Conservation (phyloP, 2,888 invertebrate genomes). For the Acronicta leporina region DNA sequence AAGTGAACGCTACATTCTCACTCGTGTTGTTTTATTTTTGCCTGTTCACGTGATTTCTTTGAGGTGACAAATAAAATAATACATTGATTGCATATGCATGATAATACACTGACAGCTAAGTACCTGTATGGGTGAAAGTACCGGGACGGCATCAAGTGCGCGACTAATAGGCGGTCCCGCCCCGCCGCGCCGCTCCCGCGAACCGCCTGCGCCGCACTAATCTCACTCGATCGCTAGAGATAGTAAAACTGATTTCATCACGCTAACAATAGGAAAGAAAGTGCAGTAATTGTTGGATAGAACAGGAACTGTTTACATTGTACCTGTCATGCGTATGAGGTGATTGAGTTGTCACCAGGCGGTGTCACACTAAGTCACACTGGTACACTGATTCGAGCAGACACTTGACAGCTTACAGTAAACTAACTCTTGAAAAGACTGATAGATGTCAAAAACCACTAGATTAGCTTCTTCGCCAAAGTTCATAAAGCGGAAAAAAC, state of each 20-base stretch:
- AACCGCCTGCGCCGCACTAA: constrained; percentile 70
- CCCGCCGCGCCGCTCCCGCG: constrained; percentile 60
- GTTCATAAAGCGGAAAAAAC: no score
- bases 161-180: constrained; percentile 69
- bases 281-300: constrained; percentile 86
- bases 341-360: no score
- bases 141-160: constrained; percentile 78
- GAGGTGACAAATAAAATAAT: constrained; percentile 60
- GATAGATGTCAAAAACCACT: no score
- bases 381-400: no score
- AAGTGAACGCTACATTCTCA: constrained; percentile 50
- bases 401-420: no score
- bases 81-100: constrained; percentile 73
- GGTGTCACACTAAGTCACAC: no score
- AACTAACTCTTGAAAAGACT: no score
- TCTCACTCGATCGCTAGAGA: constrained; percentile 83
- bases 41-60: constrained; percentile 39
- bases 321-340: constrained; percentile 26
- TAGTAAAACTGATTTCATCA: constrained; percentile 85
- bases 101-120: constrained; percentile 75
- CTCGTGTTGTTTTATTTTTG: constrained; percentile 58
- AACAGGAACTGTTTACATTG: constrained; percentile 72
- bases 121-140: constrained; percentile 84
- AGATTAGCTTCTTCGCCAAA: no score
- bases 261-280: constrained; percentile 86